Evolutionary conservation across 2,113 vertebrate genomes (phyloP).

Genomic region (Hydrochoerus hydrochaeris): DNA sequence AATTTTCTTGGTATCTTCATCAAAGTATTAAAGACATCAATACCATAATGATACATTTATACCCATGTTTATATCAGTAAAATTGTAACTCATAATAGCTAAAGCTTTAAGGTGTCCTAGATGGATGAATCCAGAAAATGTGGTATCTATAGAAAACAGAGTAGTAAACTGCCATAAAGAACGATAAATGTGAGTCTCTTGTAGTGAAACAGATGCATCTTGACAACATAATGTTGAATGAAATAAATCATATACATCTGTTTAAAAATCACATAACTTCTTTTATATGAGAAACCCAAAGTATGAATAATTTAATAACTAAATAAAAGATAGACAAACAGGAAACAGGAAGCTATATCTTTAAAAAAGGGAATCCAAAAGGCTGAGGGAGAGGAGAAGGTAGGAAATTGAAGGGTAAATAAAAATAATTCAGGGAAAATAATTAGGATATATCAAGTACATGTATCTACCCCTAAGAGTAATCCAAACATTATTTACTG

Average conservation of each 20-base stretch:
- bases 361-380: neutral
- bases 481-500: neutral
- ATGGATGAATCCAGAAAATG: neutral
- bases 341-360: neutral
- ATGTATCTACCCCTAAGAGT: neutral
- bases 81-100: neutral
- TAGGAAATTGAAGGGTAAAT: neutral
- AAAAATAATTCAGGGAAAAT: neutral
- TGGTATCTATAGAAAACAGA: neutral
- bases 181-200: neutral
- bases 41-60: neutral
- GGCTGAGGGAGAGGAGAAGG: neutral
- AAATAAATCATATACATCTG: neutral
- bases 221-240: neutral
- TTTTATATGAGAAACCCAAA: neutral
- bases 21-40: neutral
- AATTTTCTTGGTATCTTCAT: neutral
- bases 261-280: neutral
- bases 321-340: neutral
- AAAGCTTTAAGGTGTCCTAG: neutral
- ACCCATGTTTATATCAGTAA: neutral
- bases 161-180: neutral
- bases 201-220: neutral
- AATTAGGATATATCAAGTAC: neutral
- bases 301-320: neutral